Evolutionary conservation across 2,113 vertebrate genomes (phyloP).

Genomic region (Erythrocercus mccallii): DNA sequence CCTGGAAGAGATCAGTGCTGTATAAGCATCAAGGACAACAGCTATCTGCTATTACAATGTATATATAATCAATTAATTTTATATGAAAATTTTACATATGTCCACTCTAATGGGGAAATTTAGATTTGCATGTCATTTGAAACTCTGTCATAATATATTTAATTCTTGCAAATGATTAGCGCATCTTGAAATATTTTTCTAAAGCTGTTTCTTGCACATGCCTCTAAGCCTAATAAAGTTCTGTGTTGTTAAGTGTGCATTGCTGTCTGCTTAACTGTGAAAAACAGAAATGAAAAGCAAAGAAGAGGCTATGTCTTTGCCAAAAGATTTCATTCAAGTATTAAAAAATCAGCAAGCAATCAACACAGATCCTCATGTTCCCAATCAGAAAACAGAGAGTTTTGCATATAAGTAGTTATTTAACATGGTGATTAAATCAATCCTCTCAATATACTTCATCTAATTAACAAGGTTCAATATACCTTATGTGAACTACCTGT

Average conservation of each 20-base stretch:
- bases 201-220: background rate
- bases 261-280: constrained; percentile 32
- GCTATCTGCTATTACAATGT: background rate
- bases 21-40: background rate
- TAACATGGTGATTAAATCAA: background rate
- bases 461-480: background rate
- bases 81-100: background rate
- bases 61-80: background rate
- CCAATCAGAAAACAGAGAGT: background rate
- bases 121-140: background rate
- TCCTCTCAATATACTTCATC: background rate
- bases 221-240: constrained; percentile 6
- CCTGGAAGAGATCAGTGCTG: background rate
- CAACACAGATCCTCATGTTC: background rate
- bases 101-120: background rate
- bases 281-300: constrained; percentile 11
- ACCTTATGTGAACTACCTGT: background rate
- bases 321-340: constrained; percentile 25
- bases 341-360: constrained; percentile 15
- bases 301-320: background rate
- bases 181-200: background rate
- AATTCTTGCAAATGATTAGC: background rate
- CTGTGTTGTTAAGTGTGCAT: background rate
- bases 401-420: background rate
- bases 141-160: background rate